A percentile compares a stretch with the other conserved stretches of the same genome.
These are phyloP conservation scores for Tamias sibiricus DNA, from an alignment of 2,113 vertebrate species.

Conservation along the genomic window DNA sequence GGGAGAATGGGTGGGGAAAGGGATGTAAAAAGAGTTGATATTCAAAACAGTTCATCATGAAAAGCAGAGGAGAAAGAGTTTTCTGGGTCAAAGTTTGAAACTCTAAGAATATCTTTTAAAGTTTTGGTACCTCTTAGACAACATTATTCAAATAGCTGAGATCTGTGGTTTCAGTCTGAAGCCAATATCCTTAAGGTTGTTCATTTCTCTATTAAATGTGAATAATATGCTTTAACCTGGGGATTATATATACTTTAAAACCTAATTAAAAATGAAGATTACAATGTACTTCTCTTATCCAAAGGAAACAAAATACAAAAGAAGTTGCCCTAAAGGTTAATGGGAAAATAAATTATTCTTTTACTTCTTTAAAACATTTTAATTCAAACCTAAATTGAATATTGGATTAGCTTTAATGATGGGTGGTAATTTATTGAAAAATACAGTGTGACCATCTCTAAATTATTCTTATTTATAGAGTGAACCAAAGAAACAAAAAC, in stretches of 20 bases:
- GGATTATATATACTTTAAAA: slow-evolving; percentile 65
- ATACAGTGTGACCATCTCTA: neutral
- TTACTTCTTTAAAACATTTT: slow-evolving; percentile 51
- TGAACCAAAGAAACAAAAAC: slow-evolving; percentile 14
- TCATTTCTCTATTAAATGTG: slow-evolving; percentile 58
- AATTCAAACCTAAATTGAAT: slow-evolving; percentile 67
- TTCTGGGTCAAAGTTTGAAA: neutral
- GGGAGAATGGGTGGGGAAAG: neutral
- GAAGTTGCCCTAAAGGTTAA: slow-evolving; percentile 66
- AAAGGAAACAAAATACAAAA: slow-evolving; percentile 66
- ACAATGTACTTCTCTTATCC: slow-evolving; percentile 21
- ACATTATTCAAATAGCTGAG: neutral
- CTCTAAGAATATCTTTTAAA: neutral
- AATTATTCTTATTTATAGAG: slow-evolving; percentile 34
- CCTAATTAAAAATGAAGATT: slow-evolving; percentile 75
- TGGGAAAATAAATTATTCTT: slow-evolving; percentile 61
- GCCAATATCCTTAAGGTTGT: slow-evolving; percentile 4
- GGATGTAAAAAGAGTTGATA: neutral
- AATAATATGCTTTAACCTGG: slow-evolving; percentile 52
- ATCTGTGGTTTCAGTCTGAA: neutral
- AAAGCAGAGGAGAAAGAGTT: neutral
- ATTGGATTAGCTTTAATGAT: slow-evolving; percentile 50
- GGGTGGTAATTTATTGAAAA: slow-evolving; percentile 49
- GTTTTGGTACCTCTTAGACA: neutral
- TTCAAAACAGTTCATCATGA: neutral